Evolutionary conservation across 53 echinoderm and acorn worm genomes (phyloP).

Genomic region (Stichopus horrens): DNA sequence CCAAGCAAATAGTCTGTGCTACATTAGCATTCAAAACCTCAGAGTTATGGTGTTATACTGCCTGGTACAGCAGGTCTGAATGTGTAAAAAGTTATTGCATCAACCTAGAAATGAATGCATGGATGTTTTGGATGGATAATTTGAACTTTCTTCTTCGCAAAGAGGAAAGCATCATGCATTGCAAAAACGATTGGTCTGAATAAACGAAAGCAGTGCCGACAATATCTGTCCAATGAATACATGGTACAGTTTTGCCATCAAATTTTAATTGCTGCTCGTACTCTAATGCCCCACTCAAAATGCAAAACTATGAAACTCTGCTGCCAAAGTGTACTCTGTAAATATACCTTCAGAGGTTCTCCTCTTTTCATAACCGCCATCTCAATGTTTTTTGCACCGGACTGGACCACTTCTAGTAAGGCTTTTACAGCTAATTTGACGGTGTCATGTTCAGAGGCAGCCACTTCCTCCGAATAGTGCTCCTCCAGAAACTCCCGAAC

Average conservation of each 20-base stretch:
- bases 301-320: too few relatives aligned
- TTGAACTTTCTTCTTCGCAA: not conserved
- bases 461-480: constrained; percentile 92
- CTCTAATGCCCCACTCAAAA: too few relatives aligned
- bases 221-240: too few relatives aligned
- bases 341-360: constrained; percentile 75
- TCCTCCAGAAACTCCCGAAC: constrained; percentile 96
- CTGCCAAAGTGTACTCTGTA: not conserved
- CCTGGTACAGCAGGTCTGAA: too few relatives aligned
- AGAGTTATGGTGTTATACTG: too few relatives aligned
- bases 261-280: too few relatives aligned
- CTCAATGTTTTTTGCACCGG: constrained; percentile 98
- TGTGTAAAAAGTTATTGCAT: too few relatives aligned
- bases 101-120: too few relatives aligned
- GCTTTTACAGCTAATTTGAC: constrained; percentile 95
- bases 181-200: not conserved
- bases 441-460: constrained; percentile 73
- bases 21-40: too few relatives aligned
- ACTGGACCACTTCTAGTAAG: constrained; percentile 93
- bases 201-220: too few relatives aligned
- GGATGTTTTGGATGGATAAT: not conserved
- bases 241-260: too few relatives aligned
- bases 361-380: constrained; percentile 97
- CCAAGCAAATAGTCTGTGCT: too few relatives aligned
- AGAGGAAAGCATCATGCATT: not conserved